These are phyloP conservation scores for Copsychus sechellarum DNA, from an alignment of 2,113 vertebrate species.

Conservation along the genomic window DNA sequence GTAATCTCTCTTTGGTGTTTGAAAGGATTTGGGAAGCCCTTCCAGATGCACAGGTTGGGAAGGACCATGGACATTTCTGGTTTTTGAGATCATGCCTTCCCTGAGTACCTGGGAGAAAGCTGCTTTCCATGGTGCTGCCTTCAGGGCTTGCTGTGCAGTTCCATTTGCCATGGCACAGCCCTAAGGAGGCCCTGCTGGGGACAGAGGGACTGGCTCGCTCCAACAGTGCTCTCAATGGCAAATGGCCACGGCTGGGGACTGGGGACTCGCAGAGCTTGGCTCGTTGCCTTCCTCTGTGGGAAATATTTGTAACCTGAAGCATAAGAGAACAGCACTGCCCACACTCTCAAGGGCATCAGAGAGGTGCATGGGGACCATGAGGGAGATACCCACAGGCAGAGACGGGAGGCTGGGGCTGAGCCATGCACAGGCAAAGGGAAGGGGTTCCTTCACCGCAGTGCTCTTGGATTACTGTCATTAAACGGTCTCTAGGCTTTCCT, in stretches of 20 bases:
- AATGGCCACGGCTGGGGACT: background rate
- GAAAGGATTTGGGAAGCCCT: background rate
- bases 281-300: background rate
- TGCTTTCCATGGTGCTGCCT: background rate
- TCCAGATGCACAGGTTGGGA: background rate
- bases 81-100: background rate
- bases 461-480: background rate
- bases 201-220: background rate
- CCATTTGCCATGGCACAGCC: background rate
- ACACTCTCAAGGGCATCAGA: background rate
- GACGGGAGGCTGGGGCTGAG: background rate
- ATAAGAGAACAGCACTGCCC: background rate
- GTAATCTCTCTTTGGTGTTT: background rate
- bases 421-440: background rate
- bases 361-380: rapidly evolving
- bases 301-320: background rate
- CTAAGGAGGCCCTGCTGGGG: background rate
- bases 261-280: background rate
- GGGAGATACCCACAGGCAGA: background rate
- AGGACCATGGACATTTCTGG: background rate
- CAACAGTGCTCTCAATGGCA: background rate
- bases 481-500: background rate
- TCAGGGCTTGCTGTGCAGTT: rapidly evolving
- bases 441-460: background rate
- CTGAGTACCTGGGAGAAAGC: background rate